Percentiles rank a stretch among this genome's conserved stretches.
Conservation (phyloP, 2,113 vertebrate species). For the Myotis brandtii region DNA sequence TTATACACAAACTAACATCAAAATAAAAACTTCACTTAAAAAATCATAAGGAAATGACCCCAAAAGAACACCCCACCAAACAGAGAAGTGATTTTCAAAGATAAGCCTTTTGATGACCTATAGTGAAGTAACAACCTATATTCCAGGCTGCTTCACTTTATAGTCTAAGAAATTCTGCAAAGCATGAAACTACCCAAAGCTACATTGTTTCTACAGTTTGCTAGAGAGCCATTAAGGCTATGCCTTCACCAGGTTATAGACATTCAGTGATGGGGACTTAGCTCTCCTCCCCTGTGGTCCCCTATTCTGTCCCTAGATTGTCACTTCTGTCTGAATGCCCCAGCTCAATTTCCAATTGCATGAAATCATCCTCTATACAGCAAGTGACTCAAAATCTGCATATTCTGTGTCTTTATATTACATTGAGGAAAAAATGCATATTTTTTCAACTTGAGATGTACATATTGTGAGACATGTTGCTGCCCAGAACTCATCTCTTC, state of each 20-base stretch:
- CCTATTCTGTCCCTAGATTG: slow-evolving; percentile 77
- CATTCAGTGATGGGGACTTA: slow-evolving; percentile 69
- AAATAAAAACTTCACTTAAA: slow-evolving; percentile 79
- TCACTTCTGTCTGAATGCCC: slow-evolving; percentile 79
- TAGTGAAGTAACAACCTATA: slow-evolving; percentile 84
- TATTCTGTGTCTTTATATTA: slow-evolving; percentile 78
- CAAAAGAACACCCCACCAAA: slow-evolving; percentile 68
- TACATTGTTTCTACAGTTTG: slow-evolving; percentile 84
- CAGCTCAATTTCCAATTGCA: slow-evolving; percentile 70
- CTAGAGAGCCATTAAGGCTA: slow-evolving; percentile 84
- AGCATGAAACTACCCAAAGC: slow-evolving; percentile 89
- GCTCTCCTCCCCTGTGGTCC: slow-evolving; percentile 59
- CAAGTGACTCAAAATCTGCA: slow-evolving; percentile 71
- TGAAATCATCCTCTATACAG: slow-evolving; percentile 70
- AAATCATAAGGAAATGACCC: slow-evolving; percentile 81
- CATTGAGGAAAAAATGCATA: slow-evolving; percentile 76
- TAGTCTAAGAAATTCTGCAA: slow-evolving; percentile 86
- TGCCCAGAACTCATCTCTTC: slow-evolving; percentile 68
- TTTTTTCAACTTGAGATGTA: slow-evolving; percentile 79
- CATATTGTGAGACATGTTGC: slow-evolving; percentile 74
- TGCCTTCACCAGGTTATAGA: slow-evolving; percentile 79
- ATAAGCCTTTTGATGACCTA: slow-evolving; percentile 74
- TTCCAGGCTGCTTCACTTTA: slow-evolving; percentile 84
- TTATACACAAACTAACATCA: slow-evolving; percentile 84
- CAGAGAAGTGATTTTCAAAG: slow-evolving; percentile 74